Conservation (phyloP, 1,140 invertebrate genomes). For the Lepeophtheirus salmonis region DNA sequence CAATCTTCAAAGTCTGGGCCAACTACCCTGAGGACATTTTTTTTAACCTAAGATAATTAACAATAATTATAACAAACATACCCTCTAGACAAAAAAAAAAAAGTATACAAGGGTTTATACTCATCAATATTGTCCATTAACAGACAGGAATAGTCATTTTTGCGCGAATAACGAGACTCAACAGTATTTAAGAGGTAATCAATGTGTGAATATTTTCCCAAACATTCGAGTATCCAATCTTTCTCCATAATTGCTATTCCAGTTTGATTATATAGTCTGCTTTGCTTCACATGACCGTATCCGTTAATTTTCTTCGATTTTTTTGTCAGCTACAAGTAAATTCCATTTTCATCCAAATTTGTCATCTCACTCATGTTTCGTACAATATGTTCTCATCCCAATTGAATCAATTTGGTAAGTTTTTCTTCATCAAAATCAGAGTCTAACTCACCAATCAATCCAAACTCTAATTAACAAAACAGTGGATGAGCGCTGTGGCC, state of each 20-base stretch:
- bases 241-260: not conserved
- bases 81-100: no score
- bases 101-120: no score
- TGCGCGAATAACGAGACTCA: no score
- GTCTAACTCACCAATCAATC: not conserved
- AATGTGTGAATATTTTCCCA: no score
- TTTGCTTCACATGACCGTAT: not conserved
- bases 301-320: not conserved
- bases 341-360: not conserved
- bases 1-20: no score
- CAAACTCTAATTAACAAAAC: not conserved
- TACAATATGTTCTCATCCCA: not conserved
- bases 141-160: no score
- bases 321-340: not conserved
- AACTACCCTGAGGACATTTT: no score
- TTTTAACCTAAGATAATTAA: no score
- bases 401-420: not conserved
- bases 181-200: no score
- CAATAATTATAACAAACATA: no score
- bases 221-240: not conserved
- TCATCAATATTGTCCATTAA: no score
- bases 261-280: not conserved
- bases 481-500: not conserved
- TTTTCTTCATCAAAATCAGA: not conserved
- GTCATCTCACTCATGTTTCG: not conserved